A percentile compares a stretch with the other conserved stretches of the same genome.
These are phyloP conservation scores for Sisor rabdophorus DNA, from an alignment of 2,113 vertebrate genomes.

Conservation along the genomic window DNA sequence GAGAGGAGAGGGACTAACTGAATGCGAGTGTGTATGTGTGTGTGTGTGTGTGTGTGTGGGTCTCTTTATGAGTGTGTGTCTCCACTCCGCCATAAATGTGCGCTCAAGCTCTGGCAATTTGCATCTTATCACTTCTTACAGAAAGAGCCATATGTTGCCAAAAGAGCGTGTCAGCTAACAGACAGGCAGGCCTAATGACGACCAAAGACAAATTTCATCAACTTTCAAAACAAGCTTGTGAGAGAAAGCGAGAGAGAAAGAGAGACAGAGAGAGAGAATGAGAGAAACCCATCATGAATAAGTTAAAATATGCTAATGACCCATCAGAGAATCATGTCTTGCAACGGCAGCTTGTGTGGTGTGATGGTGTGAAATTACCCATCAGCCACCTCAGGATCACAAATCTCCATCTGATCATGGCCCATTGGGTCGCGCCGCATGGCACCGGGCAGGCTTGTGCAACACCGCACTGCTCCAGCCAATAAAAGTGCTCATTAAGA, in stretches of 20 bases:
- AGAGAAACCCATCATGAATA: constrained; percentile 36
- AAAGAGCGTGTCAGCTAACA: constrained; percentile 71
- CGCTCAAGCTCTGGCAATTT: constrained; percentile 61
- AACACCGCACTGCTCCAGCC: constrained; percentile 73
- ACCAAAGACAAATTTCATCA: constrained; percentile 72
- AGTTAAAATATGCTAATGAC: constrained; percentile 54
- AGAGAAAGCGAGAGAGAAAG: not conserved
- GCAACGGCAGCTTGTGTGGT: constrained; percentile 46
- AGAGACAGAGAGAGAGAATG: not conserved
- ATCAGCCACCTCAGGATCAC: constrained; percentile 50
- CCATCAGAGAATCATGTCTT: constrained; percentile 46
- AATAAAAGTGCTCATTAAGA: constrained; percentile 92
- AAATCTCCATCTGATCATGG: constrained; percentile 58
- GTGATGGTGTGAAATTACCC: constrained; percentile 55
- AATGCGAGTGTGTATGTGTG: constrained; percentile 29
- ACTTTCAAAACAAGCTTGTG: constrained; percentile 56
- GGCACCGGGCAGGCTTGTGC: constrained; percentile 39
- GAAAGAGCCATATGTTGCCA: constrained; percentile 69
- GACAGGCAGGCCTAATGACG: constrained; percentile 71
- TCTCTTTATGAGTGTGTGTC: constrained; percentile 24
- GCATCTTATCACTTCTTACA: constrained; percentile 72
- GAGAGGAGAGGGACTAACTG: constrained; percentile 14
- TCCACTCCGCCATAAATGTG: constrained; percentile 33
- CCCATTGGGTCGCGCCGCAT: constrained; percentile 44
- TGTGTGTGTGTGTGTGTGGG: constrained; percentile 33